These are phyloP conservation scores for Gymnobelideus leadbeateri DNA, from an alignment of 2,113 vertebrate genomes.

Conservation along the genomic window DNA sequence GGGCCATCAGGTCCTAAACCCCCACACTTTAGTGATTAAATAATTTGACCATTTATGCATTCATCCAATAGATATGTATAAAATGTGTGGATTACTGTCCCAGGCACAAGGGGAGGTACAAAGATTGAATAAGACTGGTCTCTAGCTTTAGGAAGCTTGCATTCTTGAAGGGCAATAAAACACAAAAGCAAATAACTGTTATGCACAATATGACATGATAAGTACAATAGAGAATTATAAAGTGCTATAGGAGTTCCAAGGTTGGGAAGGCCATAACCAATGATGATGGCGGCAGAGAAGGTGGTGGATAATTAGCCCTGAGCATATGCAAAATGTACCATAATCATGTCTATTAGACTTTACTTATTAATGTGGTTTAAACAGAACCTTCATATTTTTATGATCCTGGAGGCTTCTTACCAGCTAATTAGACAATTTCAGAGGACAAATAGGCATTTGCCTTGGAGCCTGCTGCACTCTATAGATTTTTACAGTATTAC, in stretches of 20 bases:
- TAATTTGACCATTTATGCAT: background rate
- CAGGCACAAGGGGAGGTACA: background rate
- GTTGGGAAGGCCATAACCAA: background rate
- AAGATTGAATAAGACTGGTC: background rate
- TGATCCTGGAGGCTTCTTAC: background rate
- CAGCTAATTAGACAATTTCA: conserved; percentile 5
- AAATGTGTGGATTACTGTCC: background rate
- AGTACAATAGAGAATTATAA: background rate
- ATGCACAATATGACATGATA: background rate
- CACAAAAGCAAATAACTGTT: background rate
- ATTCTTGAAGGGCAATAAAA: background rate
- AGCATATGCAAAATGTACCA: background rate
- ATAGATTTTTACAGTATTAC: background rate
- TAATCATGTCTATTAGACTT: background rate
- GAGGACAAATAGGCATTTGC: background rate
- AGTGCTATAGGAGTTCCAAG: background rate
- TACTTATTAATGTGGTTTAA: background rate
- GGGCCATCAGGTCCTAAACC: background rate
- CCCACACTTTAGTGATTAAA: background rate
- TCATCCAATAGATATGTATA: background rate
- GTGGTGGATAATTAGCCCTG: background rate
- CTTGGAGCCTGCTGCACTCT: background rate
- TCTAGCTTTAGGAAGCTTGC: background rate
- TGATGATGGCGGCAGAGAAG: background rate
- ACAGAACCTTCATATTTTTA: background rate